Percentiles rank a stretch among this genome's conserved stretches.
Conservation (phyloP, 2,797 vertebrate species). For the Coracias cyanogaster region DNA sequence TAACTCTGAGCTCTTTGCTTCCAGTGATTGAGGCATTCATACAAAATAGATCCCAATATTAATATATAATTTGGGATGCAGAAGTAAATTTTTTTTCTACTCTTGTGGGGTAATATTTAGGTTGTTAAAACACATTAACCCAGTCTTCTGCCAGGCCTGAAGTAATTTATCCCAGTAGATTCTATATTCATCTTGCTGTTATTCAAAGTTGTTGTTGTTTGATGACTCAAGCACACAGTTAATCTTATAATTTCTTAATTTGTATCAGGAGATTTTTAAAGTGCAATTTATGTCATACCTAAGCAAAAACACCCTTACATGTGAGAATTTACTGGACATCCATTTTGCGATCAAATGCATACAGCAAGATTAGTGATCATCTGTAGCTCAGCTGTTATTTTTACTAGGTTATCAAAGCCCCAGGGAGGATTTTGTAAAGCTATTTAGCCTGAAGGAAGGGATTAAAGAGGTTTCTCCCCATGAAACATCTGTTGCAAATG, state of each 20-base stretch:
- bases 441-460: conserved; percentile 68
- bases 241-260: background rate
- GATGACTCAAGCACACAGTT: background rate
- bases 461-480: conserved; percentile 67
- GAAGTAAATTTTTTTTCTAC: background rate
- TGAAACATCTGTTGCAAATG: conserved; percentile 71
- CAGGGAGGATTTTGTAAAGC: conserved; percentile 70
- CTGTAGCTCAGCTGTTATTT: conserved; percentile 69
- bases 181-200: background rate
- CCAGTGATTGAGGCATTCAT: background rate
- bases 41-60: background rate
- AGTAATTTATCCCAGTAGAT: background rate
- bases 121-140: background rate
- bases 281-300: background rate
- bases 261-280: background rate
- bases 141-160: background rate
- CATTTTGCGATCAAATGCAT: background rate
- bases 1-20: background rate
- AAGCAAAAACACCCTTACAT: background rate
- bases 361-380: conserved; percentile 61
- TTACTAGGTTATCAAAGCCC: conserved; percentile 64
- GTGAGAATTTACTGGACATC: background rate
- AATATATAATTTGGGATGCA: background rate
- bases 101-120: background rate
- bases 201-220: background rate